Percentiles rank a stretch among this genome's conserved stretches.
These are phyloP conservation scores for Morpho deidamia DNA, from an alignment of 2,888 invertebrate species.

Conservation along the genomic window DNA sequence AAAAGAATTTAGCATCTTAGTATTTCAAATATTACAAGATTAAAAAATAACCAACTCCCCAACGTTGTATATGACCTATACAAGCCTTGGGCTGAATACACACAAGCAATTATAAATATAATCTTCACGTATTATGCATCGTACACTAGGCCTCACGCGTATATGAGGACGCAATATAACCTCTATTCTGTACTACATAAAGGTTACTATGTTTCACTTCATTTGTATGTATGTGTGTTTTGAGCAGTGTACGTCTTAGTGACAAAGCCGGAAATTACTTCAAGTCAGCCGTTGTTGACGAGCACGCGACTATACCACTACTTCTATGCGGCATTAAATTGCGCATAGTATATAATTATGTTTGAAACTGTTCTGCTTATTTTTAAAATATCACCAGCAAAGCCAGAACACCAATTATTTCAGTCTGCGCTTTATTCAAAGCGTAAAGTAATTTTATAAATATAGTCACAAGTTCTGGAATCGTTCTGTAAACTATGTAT, in stretches of 20 bases:
- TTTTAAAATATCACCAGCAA: too few relatives aligned
- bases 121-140: conserved; percentile 8
- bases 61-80: not conserved
- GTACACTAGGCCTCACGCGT: not conserved
- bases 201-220: not conserved
- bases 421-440: too few relatives aligned
- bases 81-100: conserved; percentile 15
- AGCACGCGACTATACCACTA: conserved; percentile 30
- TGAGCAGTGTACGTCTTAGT: conserved; percentile 20
- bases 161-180: not conserved
- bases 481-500: too few relatives aligned
- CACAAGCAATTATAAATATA: conserved; percentile 8
- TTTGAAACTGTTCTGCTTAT: too few relatives aligned
- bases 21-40: too few relatives aligned
- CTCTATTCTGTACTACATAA: not conserved
- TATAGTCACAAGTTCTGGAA: too few relatives aligned
- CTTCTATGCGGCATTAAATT: conserved; percentile 17
- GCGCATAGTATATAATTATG: conserved; percentile 5
- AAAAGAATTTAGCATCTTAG: too few relatives aligned
- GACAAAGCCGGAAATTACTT: conserved; percentile 41
- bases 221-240: not conserved
- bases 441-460: too few relatives aligned
- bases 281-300: conserved; percentile 22
- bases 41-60: too few relatives aligned
- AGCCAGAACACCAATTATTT: too few relatives aligned